These are phyloP conservation scores for Mobula birostris DNA, from an alignment of 2,113 vertebrate species.

Conservation along the genomic window DNA sequence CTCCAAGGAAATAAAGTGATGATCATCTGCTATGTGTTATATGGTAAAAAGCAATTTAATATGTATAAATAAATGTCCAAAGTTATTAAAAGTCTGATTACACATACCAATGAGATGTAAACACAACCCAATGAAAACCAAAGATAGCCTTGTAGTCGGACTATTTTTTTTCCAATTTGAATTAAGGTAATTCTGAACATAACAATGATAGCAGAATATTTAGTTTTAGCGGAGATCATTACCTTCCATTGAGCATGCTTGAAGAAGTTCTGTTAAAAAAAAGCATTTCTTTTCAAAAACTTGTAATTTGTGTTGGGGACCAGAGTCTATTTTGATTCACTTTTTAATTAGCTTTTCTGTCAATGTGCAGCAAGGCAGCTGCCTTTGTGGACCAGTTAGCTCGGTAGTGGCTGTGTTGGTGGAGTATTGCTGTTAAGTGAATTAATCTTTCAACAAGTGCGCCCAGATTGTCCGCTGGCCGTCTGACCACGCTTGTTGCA, in stretches of 20 bases:
- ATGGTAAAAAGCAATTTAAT: constrained; percentile 45
- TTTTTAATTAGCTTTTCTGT: neutral
- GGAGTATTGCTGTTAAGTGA: neutral
- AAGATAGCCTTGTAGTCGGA: too few species aligned
- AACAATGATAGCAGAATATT: neutral
- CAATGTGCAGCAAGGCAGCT: neutral
- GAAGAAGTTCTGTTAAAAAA: neutral
- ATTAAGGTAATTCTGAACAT: neutral
- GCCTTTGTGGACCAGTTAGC: neutral
- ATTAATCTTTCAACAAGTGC: neutral
- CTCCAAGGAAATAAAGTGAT: constrained; percentile 50
- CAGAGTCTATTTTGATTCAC: neutral
- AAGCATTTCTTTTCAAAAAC: neutral
- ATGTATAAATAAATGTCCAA: constrained; percentile 39
- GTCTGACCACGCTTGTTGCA: neutral
- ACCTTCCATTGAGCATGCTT: neutral
- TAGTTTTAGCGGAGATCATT: neutral
- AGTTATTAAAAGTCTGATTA: constrained; percentile 41
- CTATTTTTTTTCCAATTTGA: neutral
- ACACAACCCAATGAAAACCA: neutral
- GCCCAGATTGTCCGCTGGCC: neutral
- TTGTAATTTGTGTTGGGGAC: neutral
- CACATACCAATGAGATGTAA: constrained; percentile 30
- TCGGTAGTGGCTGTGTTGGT: neutral
- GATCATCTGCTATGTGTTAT: constrained; percentile 45